Percentiles rank a stretch among this genome's conserved stretches.
Evolutionary conservation across 2,113 vertebrate genomes (phyloP).

Genomic region (Monopterus albus): DNA sequence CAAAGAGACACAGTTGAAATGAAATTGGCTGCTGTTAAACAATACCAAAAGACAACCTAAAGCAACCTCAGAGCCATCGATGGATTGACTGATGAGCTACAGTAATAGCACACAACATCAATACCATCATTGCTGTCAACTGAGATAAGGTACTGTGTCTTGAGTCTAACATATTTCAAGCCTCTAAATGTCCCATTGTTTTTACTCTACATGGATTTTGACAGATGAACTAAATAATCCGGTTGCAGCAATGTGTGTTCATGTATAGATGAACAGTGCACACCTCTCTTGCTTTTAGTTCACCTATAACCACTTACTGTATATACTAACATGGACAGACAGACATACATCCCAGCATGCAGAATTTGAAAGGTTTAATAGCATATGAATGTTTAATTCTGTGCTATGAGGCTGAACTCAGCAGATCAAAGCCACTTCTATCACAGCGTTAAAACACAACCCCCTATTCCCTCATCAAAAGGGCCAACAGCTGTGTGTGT

Average conservation of each 20-base stretch:
- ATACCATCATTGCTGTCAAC: slow-evolving; percentile 1
- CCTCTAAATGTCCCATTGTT: not conserved
- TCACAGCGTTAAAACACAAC: slow-evolving; percentile 7
- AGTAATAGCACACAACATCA: slow-evolving; percentile 16
- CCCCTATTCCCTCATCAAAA: slow-evolving; percentile 1
- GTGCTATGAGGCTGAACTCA: slow-evolving; percentile 1
- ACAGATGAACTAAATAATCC: not conserved
- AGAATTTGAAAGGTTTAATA: not conserved
- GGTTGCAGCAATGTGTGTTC: too few species aligned
- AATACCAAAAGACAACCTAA: not conserved
- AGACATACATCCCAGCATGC: not conserved
- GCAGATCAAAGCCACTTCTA: slow-evolving; percentile 6
- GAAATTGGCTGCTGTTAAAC: not conserved
- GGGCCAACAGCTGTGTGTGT: slow-evolving; percentile 2
- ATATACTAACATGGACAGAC: too few species aligned
- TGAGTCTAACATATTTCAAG: slow-evolving; percentile 4
- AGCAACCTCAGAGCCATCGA: not conserved
- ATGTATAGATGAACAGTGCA: too few species aligned
- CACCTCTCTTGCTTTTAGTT: too few species aligned
- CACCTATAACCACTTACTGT: too few species aligned
- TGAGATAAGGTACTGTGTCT: slow-evolving; percentile 8
- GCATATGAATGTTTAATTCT: not conserved
- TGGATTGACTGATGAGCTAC: not conserved
- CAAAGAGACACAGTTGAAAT: not conserved
- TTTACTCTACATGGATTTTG: not conserved